phyloP scores from a whole-genome alignment of 2,888 invertebrate genomes.

The Amphipoea oculea region DNA sequence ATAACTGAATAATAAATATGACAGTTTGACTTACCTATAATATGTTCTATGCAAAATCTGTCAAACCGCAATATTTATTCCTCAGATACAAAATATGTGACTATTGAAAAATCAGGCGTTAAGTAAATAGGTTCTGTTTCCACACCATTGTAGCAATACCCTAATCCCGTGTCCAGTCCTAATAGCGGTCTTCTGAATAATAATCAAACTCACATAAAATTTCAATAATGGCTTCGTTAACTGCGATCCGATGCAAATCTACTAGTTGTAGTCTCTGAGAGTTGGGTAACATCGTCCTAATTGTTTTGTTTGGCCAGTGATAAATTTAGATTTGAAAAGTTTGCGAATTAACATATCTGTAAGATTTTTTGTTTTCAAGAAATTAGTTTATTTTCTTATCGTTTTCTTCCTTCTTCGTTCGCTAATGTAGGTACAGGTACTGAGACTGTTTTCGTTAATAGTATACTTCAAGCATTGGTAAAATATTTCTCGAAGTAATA shows the following conservation, averaged over 20 bases:
- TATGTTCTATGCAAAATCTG: too few relatives aligned
- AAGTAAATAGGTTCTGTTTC: slow-evolving; percentile 66
- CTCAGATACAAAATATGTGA: too few relatives aligned
- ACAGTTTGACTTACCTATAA: too few relatives aligned
- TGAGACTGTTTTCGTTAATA: neutral
- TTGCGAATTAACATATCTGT: slow-evolving; percentile 24
- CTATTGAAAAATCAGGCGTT: too few relatives aligned
- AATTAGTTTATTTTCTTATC: neutral
- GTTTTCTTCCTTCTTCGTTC: neutral
- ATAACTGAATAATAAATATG: too few relatives aligned
- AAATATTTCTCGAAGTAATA: neutral
- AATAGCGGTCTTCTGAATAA: slow-evolving; percentile 90
- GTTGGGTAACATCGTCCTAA: slow-evolving; percentile 72
- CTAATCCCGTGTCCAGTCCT: slow-evolving; percentile 87
- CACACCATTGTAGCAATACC: slow-evolving; percentile 67
- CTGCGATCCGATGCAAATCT: slow-evolving; percentile 86
- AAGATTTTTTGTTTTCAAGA: neutral
- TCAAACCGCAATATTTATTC: too few relatives aligned
- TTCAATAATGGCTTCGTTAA: slow-evolving; percentile 88
- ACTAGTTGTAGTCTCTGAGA: slow-evolving; percentile 53
- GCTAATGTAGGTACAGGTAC: neutral
- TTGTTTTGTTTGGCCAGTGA: slow-evolving; percentile 70
- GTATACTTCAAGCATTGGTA: neutral
- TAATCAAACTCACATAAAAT: slow-evolving; percentile 90
- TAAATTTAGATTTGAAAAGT: slow-evolving; percentile 61